These are phyloP conservation scores for Xiphorhynchus erythropygius DNA, from an alignment of 2,797 vertebrate genomes.

Conservation along the genomic window DNA sequence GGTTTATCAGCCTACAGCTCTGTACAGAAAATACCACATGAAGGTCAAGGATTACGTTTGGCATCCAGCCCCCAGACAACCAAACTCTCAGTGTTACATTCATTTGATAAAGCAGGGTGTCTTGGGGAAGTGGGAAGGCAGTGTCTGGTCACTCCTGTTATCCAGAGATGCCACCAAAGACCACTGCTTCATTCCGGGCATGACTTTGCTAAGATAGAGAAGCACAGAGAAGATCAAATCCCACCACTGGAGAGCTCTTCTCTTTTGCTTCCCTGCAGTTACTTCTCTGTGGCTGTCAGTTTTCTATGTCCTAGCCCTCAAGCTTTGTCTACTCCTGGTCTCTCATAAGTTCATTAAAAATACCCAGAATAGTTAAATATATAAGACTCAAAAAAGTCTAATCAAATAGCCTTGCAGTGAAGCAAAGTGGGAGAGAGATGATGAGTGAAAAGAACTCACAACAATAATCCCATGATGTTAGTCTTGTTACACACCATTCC, in stretches of 20 bases:
- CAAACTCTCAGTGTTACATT: not conserved
- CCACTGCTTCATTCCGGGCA: not conserved
- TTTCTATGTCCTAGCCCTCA: not conserved
- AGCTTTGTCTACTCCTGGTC: not conserved
- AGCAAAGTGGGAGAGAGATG: not conserved
- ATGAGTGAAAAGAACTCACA: slow-evolving; percentile 28
- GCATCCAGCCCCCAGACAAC: not conserved
- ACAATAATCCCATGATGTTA: slow-evolving; percentile 11
- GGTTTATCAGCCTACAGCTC: slow-evolving; percentile 19
- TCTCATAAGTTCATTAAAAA: not conserved
- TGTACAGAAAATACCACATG: not conserved
- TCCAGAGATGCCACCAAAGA: not conserved
- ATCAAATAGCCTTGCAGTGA: not conserved
- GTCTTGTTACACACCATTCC: slow-evolving; percentile 60
- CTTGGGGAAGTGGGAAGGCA: not conserved
- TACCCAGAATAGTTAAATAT: not conserved
- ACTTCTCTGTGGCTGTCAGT: not conserved
- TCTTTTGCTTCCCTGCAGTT: not conserved
- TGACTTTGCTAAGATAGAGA: not conserved
- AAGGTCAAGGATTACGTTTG: slow-evolving; percentile 15
- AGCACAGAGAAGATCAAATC: not conserved
- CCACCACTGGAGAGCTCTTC: not conserved
- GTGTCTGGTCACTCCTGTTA: not conserved
- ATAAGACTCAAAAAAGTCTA: not conserved
- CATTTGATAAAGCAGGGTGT: not conserved